These are phyloP conservation scores for Syngnathus typhle DNA, from an alignment of 2,113 vertebrate genomes.

Conservation along the genomic window DNA sequence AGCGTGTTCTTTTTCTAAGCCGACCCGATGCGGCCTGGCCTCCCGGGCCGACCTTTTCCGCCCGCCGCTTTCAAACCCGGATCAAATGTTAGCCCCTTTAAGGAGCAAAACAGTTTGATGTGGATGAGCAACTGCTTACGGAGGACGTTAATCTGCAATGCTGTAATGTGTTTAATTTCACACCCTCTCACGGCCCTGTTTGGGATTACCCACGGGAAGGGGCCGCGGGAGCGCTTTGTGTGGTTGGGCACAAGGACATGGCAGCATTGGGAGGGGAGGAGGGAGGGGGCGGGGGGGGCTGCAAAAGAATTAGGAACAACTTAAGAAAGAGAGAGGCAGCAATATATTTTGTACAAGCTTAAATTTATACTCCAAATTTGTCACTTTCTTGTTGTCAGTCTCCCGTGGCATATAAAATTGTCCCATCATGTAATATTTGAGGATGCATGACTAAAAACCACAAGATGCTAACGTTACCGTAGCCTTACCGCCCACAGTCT, in stretches of 20 bases:
- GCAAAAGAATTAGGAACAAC: slow-evolving; percentile 29
- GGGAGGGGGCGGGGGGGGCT: slow-evolving; percentile 45
- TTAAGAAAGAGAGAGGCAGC: slow-evolving; percentile 22
- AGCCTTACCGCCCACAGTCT: not conserved
- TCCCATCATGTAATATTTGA: not conserved
- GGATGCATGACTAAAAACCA: not conserved
- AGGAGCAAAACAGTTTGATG: slow-evolving; percentile 76
- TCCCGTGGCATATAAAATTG: too few relatives aligned
- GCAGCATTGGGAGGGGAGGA: slow-evolving; percentile 29
- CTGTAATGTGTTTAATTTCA: slow-evolving; percentile 97
- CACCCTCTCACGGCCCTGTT: slow-evolving; percentile 83
- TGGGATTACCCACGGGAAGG: slow-evolving; percentile 67
- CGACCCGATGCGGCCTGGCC: slow-evolving; percentile 41
- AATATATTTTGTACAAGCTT: not conserved
- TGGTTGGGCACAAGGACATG: slow-evolving; percentile 70
- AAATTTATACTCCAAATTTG: not conserved
- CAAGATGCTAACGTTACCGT: not conserved
- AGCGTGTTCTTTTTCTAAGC: slow-evolving; percentile 19
- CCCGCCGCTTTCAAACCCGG: slow-evolving; percentile 74
- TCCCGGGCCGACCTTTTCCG: slow-evolving; percentile 42
- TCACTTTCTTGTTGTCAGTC: not conserved
- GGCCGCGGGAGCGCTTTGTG: slow-evolving; percentile 12
- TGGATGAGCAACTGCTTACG: slow-evolving; percentile 94
- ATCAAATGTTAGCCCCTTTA: slow-evolving; percentile 86
- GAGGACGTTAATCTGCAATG: slow-evolving; percentile 86